Conservation (phyloP, 2,113 vertebrate genomes). For the Rhagologus leucostigma region DNA sequence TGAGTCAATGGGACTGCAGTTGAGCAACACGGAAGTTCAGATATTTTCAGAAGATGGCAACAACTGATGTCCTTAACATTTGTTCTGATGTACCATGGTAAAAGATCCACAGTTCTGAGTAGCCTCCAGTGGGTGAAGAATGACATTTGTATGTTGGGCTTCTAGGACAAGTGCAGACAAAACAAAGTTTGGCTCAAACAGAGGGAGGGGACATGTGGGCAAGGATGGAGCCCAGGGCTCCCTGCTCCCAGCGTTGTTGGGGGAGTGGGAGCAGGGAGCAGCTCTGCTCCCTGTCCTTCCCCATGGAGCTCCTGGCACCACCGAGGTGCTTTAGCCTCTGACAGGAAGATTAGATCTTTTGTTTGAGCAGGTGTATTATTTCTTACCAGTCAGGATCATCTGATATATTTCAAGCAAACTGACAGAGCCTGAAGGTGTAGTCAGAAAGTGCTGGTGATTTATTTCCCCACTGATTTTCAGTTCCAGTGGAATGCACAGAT, state of each 20-base stretch:
- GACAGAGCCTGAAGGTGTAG: not conserved
- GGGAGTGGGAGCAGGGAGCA: not conserved
- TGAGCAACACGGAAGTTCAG: not conserved
- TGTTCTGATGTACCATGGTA: not conserved
- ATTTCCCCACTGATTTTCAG: not conserved
- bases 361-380: not conserved
- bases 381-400: not conserved
- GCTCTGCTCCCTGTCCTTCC: not conserved
- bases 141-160: not conserved
- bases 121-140: not conserved
- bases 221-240: not conserved
- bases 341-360: not conserved
- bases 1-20: not conserved
- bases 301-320: not conserved
- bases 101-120: not conserved
- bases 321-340: fast-evolving
- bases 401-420: not conserved
- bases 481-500: not conserved
- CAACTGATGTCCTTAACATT: fast-evolving
- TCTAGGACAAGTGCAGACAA: not conserved
- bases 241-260: not conserved
- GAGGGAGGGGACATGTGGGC: fast-evolving
- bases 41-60: not conserved
- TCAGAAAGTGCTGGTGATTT: not conserved
- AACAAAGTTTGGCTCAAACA: not conserved